Percentiles rank a stretch among this genome's conserved stretches.
Evolutionary conservation across 1,140 invertebrate genomes (phyloP).

Genomic region (Cepaea nemoralis): DNA sequence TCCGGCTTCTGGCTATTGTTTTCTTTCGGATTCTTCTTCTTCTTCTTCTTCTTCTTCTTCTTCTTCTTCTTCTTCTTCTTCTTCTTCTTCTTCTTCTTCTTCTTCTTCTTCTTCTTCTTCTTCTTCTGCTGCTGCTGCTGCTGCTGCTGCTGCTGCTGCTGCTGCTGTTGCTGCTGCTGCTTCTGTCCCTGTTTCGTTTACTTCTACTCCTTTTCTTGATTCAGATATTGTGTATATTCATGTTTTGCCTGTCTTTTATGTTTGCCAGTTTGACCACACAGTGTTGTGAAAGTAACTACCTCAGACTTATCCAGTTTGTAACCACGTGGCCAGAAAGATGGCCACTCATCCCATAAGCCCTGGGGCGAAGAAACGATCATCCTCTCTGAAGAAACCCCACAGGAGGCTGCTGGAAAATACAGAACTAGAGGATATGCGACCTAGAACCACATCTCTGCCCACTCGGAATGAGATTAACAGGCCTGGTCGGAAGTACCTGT

Average conservation of each 20-base stretch:
- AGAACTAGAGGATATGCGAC: constrained; percentile 58
- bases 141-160: neutral
- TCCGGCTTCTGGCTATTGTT: no score
- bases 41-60: constrained; percentile 4
- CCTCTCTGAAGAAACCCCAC: constrained; percentile 55
- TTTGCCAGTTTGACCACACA: neutral
- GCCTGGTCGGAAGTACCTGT: constrained; percentile 50
- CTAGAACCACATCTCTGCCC: constrained; percentile 61
- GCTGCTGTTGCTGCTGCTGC: no score
- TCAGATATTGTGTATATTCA: neutral
- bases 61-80: constrained; percentile 10
- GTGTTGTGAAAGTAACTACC: no score
- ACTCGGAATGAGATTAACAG: constrained; percentile 53
- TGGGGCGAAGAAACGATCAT: constrained; percentile 47
- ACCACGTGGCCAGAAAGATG: constrained; percentile 25
- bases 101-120: no score
- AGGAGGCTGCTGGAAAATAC: constrained; percentile 47
- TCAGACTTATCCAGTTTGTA: no score
- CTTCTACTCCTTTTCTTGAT: neutral
- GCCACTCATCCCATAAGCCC: constrained; percentile 42
- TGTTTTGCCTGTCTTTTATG: neutral
- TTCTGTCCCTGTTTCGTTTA: no score
- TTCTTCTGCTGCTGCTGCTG: no score
- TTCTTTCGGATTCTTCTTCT: no score
- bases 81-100: neutral